phyloP scores from a whole-genome alignment of 2,797 vertebrate species.

The Dallia pectoralis region DNA sequence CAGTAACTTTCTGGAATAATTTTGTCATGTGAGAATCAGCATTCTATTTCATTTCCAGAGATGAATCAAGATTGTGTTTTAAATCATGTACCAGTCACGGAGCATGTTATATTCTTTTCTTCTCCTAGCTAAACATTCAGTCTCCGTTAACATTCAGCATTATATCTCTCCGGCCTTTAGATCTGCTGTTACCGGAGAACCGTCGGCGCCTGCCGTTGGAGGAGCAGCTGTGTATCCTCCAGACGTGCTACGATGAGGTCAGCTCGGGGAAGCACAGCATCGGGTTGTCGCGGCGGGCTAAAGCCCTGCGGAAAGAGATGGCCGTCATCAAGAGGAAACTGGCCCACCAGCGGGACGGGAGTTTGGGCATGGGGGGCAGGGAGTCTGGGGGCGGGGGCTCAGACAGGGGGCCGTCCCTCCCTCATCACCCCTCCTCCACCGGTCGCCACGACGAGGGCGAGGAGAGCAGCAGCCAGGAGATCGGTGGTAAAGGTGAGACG shows the following conservation, averaged over 20 bases:
- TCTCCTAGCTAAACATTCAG: too few species aligned
- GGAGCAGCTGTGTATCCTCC: constrained; percentile 91
- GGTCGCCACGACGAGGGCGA: constrained; percentile 92
- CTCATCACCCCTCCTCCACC: constrained; percentile 76
- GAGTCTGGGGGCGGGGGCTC: constrained; percentile 78
- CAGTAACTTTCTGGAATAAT: too few species aligned
- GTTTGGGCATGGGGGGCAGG: constrained; percentile 74
- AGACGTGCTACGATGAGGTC: constrained; percentile 86
- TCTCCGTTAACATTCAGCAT: not conserved
- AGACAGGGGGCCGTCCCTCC: constrained; percentile 68
- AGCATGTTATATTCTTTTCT: too few species aligned
- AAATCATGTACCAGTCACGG: too few species aligned
- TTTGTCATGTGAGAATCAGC: too few species aligned
- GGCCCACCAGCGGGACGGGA: constrained; percentile 86
- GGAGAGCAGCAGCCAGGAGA: constrained; percentile 99
- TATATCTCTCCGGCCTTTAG: constrained; percentile 53
- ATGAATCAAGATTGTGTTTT: too few species aligned
- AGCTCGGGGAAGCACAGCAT: constrained; percentile 91
- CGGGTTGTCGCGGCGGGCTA: constrained; percentile 89
- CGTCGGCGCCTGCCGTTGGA: constrained; percentile 88
- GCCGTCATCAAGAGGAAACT: constrained; percentile 92
- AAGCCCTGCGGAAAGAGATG: constrained; percentile 97
- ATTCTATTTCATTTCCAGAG: too few species aligned
- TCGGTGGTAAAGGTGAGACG: constrained; percentile 85
- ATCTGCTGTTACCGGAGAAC: constrained; percentile 85